phyloP scores from a whole-genome alignment of 2,113 vertebrate genomes.

The Brevimyrus niger region DNA sequence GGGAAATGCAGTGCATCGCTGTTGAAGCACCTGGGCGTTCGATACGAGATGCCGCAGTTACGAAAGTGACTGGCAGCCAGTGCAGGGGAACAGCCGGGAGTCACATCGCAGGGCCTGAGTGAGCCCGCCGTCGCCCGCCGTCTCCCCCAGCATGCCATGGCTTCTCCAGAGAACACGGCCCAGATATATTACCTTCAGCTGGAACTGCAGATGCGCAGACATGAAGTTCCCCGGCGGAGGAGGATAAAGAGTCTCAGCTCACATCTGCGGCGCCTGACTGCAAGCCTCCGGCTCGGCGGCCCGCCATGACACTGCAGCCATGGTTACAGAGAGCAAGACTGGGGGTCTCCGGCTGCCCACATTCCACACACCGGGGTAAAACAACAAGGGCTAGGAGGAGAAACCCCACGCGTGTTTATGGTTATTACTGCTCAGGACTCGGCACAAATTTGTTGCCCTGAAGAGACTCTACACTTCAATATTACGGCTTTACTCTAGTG shows the following conservation, averaged over 20 bases:
- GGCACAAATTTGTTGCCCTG: neutral
- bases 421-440: neutral
- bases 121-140: neutral
- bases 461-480: neutral
- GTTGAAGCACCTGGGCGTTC: neutral
- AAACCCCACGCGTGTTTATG: neutral
- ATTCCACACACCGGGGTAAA: neutral
- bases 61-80: neutral
- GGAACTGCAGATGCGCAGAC: neutral
- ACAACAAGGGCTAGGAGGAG: neutral
- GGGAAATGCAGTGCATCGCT: neutral
- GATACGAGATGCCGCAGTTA: neutral
- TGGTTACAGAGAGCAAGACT: constrained; percentile 1
- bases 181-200: neutral
- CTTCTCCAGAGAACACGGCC: neutral
- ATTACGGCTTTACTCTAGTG: neutral
- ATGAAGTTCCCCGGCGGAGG: neutral
- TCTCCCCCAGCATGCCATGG: neutral
- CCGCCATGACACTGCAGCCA: constrained; percentile 7
- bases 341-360: neutral
- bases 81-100: neutral
- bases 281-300: neutral
- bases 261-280: neutral
- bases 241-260: constrained; percentile 5
- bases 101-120: neutral